These are phyloP conservation scores for Cephonodes hylas DNA, from an alignment of 2,888 invertebrate species.

Conservation along the genomic window DNA sequence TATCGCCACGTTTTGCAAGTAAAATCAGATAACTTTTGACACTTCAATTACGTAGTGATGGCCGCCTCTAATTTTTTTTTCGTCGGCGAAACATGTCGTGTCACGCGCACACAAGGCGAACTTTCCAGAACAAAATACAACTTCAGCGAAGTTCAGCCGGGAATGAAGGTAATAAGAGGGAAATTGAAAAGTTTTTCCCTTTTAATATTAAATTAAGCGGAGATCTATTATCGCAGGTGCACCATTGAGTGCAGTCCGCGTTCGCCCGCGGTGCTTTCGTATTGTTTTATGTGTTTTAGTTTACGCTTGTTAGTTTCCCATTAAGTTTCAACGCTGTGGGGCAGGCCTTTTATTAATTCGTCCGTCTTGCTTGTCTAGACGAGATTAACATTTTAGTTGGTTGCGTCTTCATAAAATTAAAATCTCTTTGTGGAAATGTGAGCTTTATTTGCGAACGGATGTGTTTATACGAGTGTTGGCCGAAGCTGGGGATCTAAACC, in stretches of 20 bases:
- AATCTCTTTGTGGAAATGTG: conserved; percentile 31
- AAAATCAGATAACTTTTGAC: conserved; percentile 81
- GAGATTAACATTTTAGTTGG: conserved; percentile 38
- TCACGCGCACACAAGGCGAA: conserved; percentile 68
- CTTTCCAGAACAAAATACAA: conserved; percentile 69
- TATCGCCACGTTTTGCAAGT: conserved; percentile 79
- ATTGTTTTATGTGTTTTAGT: conserved; percentile 64
- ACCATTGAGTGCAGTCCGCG: conserved; percentile 41
- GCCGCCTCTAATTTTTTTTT: conserved; percentile 68
- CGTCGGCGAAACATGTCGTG: conserved; percentile 60
- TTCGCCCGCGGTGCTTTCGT: conserved; percentile 38
- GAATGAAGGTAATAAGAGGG: conserved; percentile 54
- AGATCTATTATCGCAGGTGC: conserved; percentile 54
- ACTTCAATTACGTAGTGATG: conserved; percentile 79
- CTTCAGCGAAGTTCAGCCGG: conserved; percentile 48
- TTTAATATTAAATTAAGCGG: conserved; percentile 58
- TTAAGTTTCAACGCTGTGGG: conserved; percentile 53
- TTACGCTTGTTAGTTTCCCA: conserved; percentile 67
- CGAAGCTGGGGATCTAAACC: conserved; percentile 50
- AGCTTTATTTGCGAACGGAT: conserved; percentile 34
- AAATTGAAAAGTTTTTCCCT: conserved; percentile 68
- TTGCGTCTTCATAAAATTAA: conserved; percentile 46
- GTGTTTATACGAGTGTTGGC: conserved; percentile 34
- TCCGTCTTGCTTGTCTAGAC: conserved; percentile 45
- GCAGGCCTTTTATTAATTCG: conserved; percentile 55